Conservation (phyloP, 2,797 vertebrate species). For the Perdix hodgsoniae region DNA sequence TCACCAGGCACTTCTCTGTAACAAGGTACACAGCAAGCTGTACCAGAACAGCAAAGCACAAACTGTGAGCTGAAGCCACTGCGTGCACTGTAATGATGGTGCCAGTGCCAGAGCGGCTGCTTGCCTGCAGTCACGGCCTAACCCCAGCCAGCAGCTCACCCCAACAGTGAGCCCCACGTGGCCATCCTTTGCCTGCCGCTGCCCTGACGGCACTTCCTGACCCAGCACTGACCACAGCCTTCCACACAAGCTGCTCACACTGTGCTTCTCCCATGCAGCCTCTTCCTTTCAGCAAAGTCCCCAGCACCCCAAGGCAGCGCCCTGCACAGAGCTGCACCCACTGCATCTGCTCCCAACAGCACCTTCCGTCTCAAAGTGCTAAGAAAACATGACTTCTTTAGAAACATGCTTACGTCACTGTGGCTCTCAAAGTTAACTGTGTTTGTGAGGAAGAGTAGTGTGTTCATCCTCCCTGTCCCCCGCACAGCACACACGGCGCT, state of each 20-base stretch:
- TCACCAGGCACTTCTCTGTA: neutral
- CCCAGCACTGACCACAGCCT: accelerated
- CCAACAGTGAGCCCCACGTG: neutral
- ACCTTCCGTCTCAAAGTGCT: accelerated
- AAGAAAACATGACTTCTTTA: neutral
- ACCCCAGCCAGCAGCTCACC: neutral
- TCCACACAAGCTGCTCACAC: neutral
- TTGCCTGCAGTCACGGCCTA: neutral
- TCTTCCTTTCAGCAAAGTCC: neutral
- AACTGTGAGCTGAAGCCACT: slow-evolving; percentile 5
- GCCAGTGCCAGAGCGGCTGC: neutral
- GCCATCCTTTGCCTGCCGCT: neutral
- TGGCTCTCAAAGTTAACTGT: neutral
- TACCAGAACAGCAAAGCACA: neutral
- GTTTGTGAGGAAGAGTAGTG: neutral
- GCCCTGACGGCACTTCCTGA: neutral
- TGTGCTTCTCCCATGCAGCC: neutral
- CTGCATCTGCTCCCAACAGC: neutral
- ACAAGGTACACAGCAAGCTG: neutral
- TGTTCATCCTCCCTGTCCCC: neutral
- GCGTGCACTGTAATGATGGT: neutral
- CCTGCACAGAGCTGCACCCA: neutral
- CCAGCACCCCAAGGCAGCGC: neutral
- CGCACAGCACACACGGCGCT: neutral
- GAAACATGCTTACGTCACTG: neutral